phyloP scores from a whole-genome alignment of 2,888 invertebrate species.

The Molanna angustata region DNA sequence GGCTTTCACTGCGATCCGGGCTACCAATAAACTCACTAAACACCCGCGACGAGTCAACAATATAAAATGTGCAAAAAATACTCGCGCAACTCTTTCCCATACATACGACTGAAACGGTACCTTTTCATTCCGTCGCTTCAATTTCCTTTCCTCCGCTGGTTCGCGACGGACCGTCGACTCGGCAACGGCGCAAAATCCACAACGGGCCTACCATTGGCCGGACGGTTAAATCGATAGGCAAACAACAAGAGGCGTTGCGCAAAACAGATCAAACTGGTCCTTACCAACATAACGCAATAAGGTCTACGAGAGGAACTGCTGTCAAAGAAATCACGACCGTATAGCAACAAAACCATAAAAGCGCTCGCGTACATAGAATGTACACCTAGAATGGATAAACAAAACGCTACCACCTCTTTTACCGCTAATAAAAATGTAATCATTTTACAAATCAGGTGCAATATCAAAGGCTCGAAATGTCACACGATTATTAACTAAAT shows the following conservation, averaged over 20 bases:
- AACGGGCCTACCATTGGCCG: constrained; percentile 61
- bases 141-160: not conserved
- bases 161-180: constrained; percentile 36
- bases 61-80: too few species aligned
- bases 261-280: constrained; percentile 49
- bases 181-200: constrained; percentile 53
- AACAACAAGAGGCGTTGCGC: constrained; percentile 56
- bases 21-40: too few species aligned
- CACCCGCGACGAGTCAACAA: too few species aligned
- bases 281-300: constrained; percentile 37
- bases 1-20: constrained; percentile 7
- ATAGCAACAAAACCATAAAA: constrained; percentile 13
- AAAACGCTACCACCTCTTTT: constrained; percentile 20
- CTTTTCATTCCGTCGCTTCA: not conserved
- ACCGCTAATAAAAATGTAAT: constrained; percentile 13
- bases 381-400: constrained; percentile 23
- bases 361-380: constrained; percentile 8
- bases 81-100: too few species aligned
- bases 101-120: too few species aligned
- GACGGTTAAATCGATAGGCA: constrained; percentile 62
- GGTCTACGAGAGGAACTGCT: constrained; percentile 14
- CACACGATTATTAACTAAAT: constrained; percentile 3
- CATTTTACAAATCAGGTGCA: constrained; percentile 16
- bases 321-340: constrained; percentile 23
- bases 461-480: constrained; percentile 7